A percentile compares a stretch with the other conserved stretches of the same genome.
phyloP scores from a whole-genome alignment of 2,113 vertebrate species.

The Mustela nigripes region DNA sequence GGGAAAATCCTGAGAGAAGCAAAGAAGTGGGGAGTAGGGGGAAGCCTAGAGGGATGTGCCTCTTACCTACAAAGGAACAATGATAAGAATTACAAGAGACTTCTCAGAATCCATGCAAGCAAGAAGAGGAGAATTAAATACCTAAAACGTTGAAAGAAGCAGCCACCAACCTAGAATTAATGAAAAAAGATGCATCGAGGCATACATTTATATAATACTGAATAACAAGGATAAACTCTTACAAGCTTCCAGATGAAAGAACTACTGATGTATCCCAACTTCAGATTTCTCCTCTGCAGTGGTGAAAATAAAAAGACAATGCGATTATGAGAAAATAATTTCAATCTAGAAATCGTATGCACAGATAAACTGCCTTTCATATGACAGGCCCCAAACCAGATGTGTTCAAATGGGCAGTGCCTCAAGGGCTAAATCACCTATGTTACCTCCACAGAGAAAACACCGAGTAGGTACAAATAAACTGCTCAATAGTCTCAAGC shows the following conservation, averaged over 20 bases:
- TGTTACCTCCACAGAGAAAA: background rate
- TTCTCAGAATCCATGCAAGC: background rate
- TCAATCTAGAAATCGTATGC: background rate
- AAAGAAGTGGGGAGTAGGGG: background rate
- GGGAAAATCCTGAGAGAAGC: background rate
- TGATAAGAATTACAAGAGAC: background rate
- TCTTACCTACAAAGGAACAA: background rate
- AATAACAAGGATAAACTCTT: background rate
- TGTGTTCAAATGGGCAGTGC: background rate
- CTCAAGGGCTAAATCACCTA: background rate
- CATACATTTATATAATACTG: background rate
- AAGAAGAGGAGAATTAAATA: background rate
- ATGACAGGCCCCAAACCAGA: background rate
- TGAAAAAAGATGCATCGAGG: background rate
- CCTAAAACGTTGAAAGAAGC: background rate
- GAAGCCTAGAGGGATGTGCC: background rate
- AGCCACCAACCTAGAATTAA: background rate
- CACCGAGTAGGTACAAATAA: background rate
- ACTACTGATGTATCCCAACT: background rate
- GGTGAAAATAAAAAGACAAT: background rate
- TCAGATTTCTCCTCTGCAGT: background rate
- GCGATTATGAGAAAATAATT: background rate
- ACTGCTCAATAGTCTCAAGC: background rate
- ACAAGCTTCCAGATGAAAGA: background rate
- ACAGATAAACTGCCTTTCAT: background rate